Evolutionary conservation across 1,140 invertebrate species (phyloP), one percentile per base, ranked within the genome.

Genomic region (Aphidius gifuensis): DNA sequence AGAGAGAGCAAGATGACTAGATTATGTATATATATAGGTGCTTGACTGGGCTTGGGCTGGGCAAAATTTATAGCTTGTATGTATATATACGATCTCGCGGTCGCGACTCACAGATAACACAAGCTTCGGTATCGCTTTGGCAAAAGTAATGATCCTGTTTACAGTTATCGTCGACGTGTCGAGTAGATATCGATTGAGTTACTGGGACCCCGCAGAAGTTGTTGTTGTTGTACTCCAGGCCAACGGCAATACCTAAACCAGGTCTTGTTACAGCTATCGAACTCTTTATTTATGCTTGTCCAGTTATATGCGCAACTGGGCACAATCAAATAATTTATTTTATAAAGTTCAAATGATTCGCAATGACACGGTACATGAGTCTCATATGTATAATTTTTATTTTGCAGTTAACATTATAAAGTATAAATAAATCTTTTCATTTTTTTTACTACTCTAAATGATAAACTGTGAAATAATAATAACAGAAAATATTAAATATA

Each of bases 121-220:
- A 69, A 68, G 71, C 66, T 61, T 68, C 66, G 57, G 66, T 65
- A 68, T 68, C 64, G 64, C 66, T 69, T 68, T 62, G 61, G 61
- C 62, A 64, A 71, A 72, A 74, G 70, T 74, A 74, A 74, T 69
- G 70, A 69, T 70, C 67, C 69, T 72, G 71, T 70, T 73, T 70
- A 70, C 64, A 68, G 68, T 73, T 73, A 73, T 73, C 71, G 66
- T 55, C 61, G 59, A 69, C 67, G 65, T 66, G 68, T 72, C 65
- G 62, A 62, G 55, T 47, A 70, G 70, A 73, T 71, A 73, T 56
- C 66, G 62, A 70, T 70, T 70, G 69, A 71, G 69, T 73, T 71
- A 71, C 64, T 64, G 68, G 56, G 61, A 60, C 64, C 62, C 62
- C 66, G 66, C 62, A 61, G 62, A 70, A 68, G 68, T 61, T 53